Percentiles rank a stretch among this genome's conserved stretches.
phyloP scores from a whole-genome alignment of 2,113 vertebrate genomes.

The Phainopepla nitens region DNA sequence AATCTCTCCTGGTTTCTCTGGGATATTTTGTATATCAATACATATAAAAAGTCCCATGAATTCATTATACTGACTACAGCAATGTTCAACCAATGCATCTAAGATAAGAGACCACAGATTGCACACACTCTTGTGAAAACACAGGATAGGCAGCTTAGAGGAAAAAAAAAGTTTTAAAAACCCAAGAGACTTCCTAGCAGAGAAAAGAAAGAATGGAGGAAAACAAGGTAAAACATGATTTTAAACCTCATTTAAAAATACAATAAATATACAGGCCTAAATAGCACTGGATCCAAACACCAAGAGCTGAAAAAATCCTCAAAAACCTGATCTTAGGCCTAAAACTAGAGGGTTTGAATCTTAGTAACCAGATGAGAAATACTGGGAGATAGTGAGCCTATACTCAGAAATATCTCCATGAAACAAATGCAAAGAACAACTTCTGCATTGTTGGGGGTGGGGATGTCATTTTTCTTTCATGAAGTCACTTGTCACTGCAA shows the following conservation, averaged over 20 bases:
- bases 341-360: not conserved
- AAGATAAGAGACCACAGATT: not conserved
- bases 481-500: not conserved
- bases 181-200: not conserved
- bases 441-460: accelerated
- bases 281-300: not conserved
- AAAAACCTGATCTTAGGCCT: not conserved
- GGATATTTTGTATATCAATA: not conserved
- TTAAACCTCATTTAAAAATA: not conserved
- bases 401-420: not conserved
- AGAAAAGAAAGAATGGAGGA: not conserved
- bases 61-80: not conserved
- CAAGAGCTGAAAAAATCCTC: not conserved
- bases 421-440: not conserved
- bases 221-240: not conserved
- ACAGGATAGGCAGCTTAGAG: not conserved
- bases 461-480: accelerated
- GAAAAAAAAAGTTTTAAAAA: not conserved
- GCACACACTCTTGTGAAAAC: not conserved
- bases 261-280: not conserved
- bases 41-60: not conserved
- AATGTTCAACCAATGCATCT: not conserved
- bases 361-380: not conserved
- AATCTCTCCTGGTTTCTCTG: not conserved
- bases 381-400: not conserved